These are phyloP conservation scores for Seriola dumerili DNA, from an alignment of 2,113 vertebrate species.

Conservation along the genomic window DNA sequence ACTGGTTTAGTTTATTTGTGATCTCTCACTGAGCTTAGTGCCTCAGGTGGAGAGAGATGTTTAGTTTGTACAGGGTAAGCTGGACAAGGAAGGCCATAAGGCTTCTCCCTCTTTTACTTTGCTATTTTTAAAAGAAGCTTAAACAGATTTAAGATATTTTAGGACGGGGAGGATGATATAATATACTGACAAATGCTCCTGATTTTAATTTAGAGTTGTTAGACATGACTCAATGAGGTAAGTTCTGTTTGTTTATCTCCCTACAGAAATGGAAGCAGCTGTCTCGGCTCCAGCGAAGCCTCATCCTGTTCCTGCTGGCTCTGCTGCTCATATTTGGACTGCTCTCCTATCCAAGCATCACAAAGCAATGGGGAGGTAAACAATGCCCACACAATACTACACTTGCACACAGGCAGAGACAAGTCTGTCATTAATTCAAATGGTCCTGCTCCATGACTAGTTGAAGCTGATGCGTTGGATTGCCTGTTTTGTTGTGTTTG, in stretches of 20 bases:
- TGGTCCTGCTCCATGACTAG: not conserved
- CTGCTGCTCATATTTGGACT: slow-evolving; percentile 88
- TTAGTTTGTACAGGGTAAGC: slow-evolving; percentile 36
- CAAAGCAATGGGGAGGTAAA: slow-evolving; percentile 89
- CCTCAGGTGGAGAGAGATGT: slow-evolving; percentile 42
- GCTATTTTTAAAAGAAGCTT: slow-evolving; percentile 16
- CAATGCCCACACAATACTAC: not conserved
- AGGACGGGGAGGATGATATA: not conserved
- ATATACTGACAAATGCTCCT: not conserved
- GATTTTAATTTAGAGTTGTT: slow-evolving; percentile 25
- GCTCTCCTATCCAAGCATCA: slow-evolving; percentile 84
- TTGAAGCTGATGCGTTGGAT: slow-evolving; percentile 9
- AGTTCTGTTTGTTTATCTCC: slow-evolving; percentile 43
- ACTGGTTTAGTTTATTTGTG: slow-evolving; percentile 23
- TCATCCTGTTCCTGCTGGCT: slow-evolving; percentile 89
- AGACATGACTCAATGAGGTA: not conserved
- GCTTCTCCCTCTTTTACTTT: not conserved
- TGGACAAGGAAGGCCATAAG: not conserved
- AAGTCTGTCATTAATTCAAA: slow-evolving; percentile 11
- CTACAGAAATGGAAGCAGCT: slow-evolving; percentile 97
- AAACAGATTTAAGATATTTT: slow-evolving; percentile 13
- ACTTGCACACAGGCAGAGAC: not conserved
- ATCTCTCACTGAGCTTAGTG: not conserved
- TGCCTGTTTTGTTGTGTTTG: slow-evolving; percentile 3
- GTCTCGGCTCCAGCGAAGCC: slow-evolving; percentile 92